Base-by-base conservation (phyloP, 2,888 invertebrate genomes). In the Agrotis ipsilon region DNA sequence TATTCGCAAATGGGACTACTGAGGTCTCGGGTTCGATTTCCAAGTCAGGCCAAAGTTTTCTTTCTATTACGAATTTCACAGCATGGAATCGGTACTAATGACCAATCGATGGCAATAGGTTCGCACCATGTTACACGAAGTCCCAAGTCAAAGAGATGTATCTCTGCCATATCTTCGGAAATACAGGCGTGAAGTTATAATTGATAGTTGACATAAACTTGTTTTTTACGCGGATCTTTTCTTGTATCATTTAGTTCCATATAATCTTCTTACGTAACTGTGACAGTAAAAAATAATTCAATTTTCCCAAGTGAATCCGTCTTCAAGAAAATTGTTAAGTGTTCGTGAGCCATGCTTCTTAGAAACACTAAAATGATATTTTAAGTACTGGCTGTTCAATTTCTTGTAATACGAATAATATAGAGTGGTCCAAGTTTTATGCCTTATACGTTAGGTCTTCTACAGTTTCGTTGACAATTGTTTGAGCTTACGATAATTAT, bases 121-220 rank as follows among this genome's bases (percentile, higher is more conserved):
- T 11, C 2, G 2, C 9, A 9, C 39, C 11, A 9, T 39, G 11
- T 39, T 9, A 39, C 32, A 32, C 7, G 32, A 7, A 32, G 7
- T 32, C 39, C 11, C 39, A 39, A 11, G 39, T 39, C 39, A 39
- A 11, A 39, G 39, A 39, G 11, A 0, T 43, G n/a, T n/a, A n/a
- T 1, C 0, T 32, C 46, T 32, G 19, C 14, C 6, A 18, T 1
- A 6, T 0, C 6, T 13, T 21, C 1, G 0, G 0, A 0, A 0
- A 21, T 32, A 11, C 11, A 32, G 6, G 18, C 3, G 45, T 7
- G 45, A 18, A 18, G 18, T 60, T n/a, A 55, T 32, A 2, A 27
- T 27, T n/a, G 0, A 32, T 7, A n/a, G 1, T 11, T 54, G 2
- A 32, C 3, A 32, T 14, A 55, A 55, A 55, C 32, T 13, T 7